These are phyloP conservation scores for Orchesella flavescens DNA, from an alignment of 2,888 invertebrate species.

Conservation along the genomic window DNA sequence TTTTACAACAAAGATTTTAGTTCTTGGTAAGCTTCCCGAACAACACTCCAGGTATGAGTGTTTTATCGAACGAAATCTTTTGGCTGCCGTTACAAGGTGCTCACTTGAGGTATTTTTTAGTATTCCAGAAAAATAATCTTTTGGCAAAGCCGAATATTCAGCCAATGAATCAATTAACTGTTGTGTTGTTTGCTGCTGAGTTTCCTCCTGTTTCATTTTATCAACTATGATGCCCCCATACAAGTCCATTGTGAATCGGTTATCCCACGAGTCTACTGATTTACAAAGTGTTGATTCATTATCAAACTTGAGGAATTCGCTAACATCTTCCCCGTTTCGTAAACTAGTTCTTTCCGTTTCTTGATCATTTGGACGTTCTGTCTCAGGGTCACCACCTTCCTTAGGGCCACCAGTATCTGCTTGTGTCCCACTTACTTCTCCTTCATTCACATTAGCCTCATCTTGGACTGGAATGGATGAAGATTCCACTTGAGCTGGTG, in stretches of 20 bases:
- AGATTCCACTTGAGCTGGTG: background rate
- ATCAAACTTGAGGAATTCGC: constrained; percentile 61
- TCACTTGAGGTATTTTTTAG: constrained; percentile 60
- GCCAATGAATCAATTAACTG: constrained; percentile 47
- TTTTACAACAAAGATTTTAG: constrained; percentile 68
- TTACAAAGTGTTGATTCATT: constrained; percentile 65
- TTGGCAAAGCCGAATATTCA: constrained; percentile 43
- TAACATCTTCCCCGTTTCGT: background rate
- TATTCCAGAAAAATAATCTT: constrained; percentile 52
- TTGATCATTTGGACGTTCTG: too few relatives aligned
- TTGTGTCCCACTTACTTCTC: too few relatives aligned
- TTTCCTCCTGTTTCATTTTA: constrained; percentile 29
- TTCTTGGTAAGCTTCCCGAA: constrained; percentile 49
- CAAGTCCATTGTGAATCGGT: constrained; percentile 66
- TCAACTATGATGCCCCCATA: constrained; percentile 67
- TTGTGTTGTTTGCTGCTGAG: constrained; percentile 13
- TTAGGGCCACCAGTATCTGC: background rate
- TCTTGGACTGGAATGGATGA: background rate
- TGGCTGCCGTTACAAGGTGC: constrained; percentile 41
- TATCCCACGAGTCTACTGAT: constrained; percentile 66
- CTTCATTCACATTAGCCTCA: background rate
- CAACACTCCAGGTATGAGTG: constrained; percentile 13
- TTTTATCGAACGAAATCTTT: constrained; percentile 39
- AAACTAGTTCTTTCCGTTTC: constrained; percentile 18
- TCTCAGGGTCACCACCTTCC: background rate